Evolutionary conservation across 2,113 vertebrate species (phyloP).

Genomic region (Lycaon pictus): DNA sequence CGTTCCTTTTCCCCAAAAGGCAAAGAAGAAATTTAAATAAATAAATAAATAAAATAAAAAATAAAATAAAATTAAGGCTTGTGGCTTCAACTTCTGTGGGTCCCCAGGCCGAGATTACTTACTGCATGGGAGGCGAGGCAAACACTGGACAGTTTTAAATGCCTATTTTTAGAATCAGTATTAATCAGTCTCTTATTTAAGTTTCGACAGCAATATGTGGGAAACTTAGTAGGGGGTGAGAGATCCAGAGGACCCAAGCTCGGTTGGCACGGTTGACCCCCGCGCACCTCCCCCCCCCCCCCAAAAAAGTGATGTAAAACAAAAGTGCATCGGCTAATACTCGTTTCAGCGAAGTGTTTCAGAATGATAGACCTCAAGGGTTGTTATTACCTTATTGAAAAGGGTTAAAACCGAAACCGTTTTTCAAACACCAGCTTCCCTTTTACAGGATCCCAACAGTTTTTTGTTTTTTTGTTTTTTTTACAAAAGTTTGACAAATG

Average conservation of each 20-base stretch:
- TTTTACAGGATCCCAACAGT: constrained; percentile 71
- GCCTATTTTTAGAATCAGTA: constrained; percentile 60
- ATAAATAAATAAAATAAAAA: no score
- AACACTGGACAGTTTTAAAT: constrained; percentile 49
- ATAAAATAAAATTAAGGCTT: background rate
- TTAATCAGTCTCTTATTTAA: constrained; percentile 17
- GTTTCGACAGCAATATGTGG: constrained; percentile 17
- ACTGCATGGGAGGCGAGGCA: background rate
- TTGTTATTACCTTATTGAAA: constrained; percentile 68
- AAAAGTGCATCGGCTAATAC: background rate
- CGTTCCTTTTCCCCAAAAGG: background rate
- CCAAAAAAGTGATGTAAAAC: constrained; percentile 29
- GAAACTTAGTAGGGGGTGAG: background rate
- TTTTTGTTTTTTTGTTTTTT: background rate
- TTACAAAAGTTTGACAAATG: constrained; percentile 67
- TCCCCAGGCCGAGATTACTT: background rate
- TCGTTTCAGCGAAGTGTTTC: constrained; percentile 58
- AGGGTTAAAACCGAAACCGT: constrained; percentile 82
- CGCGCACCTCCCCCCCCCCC: background rate
- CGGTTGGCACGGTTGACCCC: background rate
- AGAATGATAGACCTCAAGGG: constrained; percentile 52
- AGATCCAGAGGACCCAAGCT: background rate
- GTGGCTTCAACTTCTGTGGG: constrained; percentile 1
- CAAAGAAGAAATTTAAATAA: background rate
- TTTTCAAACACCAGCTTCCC: constrained; percentile 78